These are phyloP conservation scores for Mimumesa dahlbomi DNA, from an alignment of 2,888 invertebrate species.

Conservation along the genomic window DNA sequence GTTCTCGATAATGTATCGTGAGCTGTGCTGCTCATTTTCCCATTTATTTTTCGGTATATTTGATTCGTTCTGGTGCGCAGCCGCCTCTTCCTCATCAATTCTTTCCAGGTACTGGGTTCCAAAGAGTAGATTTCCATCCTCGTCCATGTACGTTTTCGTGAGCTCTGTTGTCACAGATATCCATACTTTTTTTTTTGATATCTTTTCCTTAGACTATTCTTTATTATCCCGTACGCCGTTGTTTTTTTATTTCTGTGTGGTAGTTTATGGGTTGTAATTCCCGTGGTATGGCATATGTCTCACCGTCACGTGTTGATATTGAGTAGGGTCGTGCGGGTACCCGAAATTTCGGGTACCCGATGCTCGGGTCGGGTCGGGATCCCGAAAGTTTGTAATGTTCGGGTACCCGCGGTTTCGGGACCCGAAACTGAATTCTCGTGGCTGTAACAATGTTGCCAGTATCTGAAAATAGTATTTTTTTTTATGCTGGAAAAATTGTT, in stretches of 20 bases:
- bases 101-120: conserved; percentile 8
- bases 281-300: conserved; percentile 14
- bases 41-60: conserved; percentile 19
- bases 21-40: conserved; percentile 15
- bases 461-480: too few relatives aligned
- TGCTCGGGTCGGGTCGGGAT: too few relatives aligned
- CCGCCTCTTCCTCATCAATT: background rate
- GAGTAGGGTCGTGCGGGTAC: too few relatives aligned
- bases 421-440: too few relatives aligned
- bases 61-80: conserved; percentile 1
- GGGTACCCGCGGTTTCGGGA: too few relatives aligned
- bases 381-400: too few relatives aligned
- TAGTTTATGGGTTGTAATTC: conserved; percentile 7
- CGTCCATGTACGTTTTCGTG: conserved; percentile 9
- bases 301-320: conserved; percentile 6
- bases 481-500: too few relatives aligned
- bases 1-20: conserved; percentile 20
- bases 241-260: conserved; percentile 9
- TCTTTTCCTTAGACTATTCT: background rate
- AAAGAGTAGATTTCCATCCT: conserved; percentile 20
- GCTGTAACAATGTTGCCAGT: too few relatives aligned
- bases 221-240: background rate
- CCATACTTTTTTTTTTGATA: conserved; percentile 12
- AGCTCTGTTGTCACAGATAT: conserved; percentile 7
- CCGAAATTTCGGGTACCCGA: too few relatives aligned